phyloP scores from a whole-genome alignment of 2,888 invertebrate genomes.

The Drosophila cognata region DNA sequence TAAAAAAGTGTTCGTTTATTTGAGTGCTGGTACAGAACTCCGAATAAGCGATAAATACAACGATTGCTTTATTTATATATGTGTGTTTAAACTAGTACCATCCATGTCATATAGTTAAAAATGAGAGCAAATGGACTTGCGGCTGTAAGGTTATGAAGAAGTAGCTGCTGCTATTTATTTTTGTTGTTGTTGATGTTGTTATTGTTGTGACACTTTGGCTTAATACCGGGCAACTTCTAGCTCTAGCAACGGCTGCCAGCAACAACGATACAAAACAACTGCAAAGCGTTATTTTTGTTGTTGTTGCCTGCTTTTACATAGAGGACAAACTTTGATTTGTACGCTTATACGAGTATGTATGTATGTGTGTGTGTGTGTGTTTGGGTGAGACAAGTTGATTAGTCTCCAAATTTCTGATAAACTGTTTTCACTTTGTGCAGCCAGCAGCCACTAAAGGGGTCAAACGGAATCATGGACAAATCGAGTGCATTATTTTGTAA shows the following conservation, averaged over 20 bases:
- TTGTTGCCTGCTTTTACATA: slow-evolving; percentile 15
- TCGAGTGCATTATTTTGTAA: background rate
- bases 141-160: background rate
- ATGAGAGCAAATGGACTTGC: background rate
- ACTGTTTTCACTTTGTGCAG: slow-evolving; percentile 31
- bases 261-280: slow-evolving; percentile 19
- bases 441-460: slow-evolving; percentile 1
- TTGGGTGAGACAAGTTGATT: slow-evolving; percentile 63
- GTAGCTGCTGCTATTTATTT: background rate
- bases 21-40: too few species aligned
- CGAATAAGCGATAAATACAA: background rate
- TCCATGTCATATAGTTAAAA: background rate
- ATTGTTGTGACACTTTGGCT: slow-evolving; percentile 44
- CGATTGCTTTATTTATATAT: background rate
- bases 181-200: slow-evolving; percentile 15
- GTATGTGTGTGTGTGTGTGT: slow-evolving; percentile 13
- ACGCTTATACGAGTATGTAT: background rate
- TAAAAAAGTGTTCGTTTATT: too few species aligned
- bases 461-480: slow-evolving; percentile 9
- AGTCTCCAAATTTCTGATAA: slow-evolving; percentile 55
- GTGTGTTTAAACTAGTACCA: background rate
- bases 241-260: slow-evolving; percentile 36
- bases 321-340: slow-evolving; percentile 60
- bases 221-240: slow-evolving; percentile 50
- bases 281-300: slow-evolving; percentile 21